These are phyloP conservation scores for Acyrthosiphon pisum DNA, from an alignment of 1,140 invertebrate genomes.

Conservation along the genomic window DNA sequence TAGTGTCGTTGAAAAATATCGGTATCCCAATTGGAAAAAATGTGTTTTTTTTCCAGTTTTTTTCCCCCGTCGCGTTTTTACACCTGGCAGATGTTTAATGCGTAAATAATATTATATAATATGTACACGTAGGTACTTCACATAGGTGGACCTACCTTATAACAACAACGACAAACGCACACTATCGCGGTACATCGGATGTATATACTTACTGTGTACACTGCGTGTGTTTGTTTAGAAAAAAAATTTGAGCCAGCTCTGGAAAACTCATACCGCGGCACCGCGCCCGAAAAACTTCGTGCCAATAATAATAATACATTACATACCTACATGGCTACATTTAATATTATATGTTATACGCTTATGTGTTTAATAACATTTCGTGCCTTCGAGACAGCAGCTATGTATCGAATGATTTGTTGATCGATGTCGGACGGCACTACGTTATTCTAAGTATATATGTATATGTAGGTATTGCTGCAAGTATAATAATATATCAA, in stretches of 20 bases:
- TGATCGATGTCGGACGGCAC: background rate
- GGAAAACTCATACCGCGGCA: background rate
- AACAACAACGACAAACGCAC: background rate
- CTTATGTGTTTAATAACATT: background rate
- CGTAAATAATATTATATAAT: background rate
- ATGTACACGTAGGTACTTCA: background rate
- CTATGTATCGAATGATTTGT: background rate
- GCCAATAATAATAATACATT: background rate
- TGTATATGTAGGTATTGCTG: too few relatives aligned
- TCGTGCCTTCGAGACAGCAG: background rate
- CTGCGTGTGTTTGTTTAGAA: background rate
- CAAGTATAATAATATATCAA: background rate
- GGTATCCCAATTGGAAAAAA: background rate
- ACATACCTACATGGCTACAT: too few relatives aligned
- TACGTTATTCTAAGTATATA: background rate
- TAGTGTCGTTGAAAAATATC: conserved; percentile 17
- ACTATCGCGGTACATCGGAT: background rate
- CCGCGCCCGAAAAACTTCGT: background rate
- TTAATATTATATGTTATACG: background rate
- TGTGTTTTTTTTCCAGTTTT: background rate
- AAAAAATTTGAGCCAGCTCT: background rate
- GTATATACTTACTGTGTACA: background rate
- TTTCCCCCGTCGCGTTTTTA: background rate
- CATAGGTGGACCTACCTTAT: background rate
- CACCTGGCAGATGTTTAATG: background rate